Base-by-base conservation (phyloP, 1,140 invertebrate species). In the Pseudomyrmex dendroicus region DNA sequence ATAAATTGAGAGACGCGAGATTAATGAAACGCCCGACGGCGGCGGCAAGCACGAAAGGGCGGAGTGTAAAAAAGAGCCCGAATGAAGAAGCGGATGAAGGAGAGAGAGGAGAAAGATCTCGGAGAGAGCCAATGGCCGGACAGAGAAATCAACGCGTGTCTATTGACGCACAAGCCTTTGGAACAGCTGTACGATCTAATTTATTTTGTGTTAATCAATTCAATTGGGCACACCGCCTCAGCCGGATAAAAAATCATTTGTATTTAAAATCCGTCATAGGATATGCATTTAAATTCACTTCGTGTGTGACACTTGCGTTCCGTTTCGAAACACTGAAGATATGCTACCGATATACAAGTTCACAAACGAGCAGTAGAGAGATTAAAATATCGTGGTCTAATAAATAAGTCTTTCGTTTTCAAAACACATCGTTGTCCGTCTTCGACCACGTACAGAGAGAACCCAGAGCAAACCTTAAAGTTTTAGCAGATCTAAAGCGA, bases 1-100 rank as follows among this genome's bases (percentile, higher is more conserved):
- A 94, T 93, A 94, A 94, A 94, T 94, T 93, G 92, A 93, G 93
- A 93, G 91, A 92, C 92, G 90, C 91, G 92, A 93, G 93, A 94
- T 94, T 94, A 94, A 94, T 94, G 93, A 93, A 94, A 93, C 91
- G 89, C 88, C 93, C 91, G 80, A 62, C 90, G 92, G 92, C 92
- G 91, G 89, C 92, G 90, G 91, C 91, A 83, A 90, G 87, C 86
- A 86, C 89, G 90, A 91, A 93, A 93, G 88, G 90, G 89, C 87
- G 89, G 77, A 85, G 85, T 82, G 87, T 90, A 90, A 91, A 91
- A 92, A 92, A 91, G 88, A 86, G 86, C 86, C 73, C 77, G 67
- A 74, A 59, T 35, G 70, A 84, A 84, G 87, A 82, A 82, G 57
- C 61, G 54, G 67, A 78, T 57, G 63, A 68, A 72, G 66, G 82